Percentiles rank a stretch among this genome's conserved stretches.
Evolutionary conservation across 2,113 vertebrate species (phyloP).

Genomic region (Serinus canaria): DNA sequence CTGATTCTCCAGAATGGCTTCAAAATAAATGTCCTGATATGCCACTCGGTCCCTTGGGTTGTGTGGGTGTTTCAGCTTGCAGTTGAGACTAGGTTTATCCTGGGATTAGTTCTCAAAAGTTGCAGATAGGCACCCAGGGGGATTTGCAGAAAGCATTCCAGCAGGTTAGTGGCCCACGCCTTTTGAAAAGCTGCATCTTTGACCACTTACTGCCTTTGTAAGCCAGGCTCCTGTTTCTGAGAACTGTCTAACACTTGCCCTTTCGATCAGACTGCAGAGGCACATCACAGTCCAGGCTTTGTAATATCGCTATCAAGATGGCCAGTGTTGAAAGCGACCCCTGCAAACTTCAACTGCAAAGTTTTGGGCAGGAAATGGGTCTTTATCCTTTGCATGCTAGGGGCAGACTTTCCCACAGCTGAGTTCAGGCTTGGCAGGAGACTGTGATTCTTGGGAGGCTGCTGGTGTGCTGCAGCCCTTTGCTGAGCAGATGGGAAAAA

Average conservation of each 20-base stretch:
- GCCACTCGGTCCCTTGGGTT: not conserved
- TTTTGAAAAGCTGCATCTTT: constrained; percentile 40
- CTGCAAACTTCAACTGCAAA: not conserved
- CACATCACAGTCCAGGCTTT: not conserved
- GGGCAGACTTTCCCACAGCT: constrained; percentile 40
- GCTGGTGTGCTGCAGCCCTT: not conserved
- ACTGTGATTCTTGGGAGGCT: not conserved
- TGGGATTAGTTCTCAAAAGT: constrained; percentile 33
- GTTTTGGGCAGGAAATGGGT: constrained; percentile 28
- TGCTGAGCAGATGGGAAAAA: fast-evolving
- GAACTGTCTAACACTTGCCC: constrained; percentile 18
- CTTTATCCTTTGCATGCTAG: constrained; percentile 13
- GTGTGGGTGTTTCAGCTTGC: not conserved
- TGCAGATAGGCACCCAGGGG: not conserved
- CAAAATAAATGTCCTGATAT: not conserved
- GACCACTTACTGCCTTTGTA: constrained; percentile 29
- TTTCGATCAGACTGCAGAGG: not conserved
- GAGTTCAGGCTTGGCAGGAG: not conserved
- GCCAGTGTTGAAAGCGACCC: not conserved
- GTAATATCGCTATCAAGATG: not conserved
- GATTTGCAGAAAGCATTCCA: constrained; percentile 19
- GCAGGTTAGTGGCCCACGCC: constrained; percentile 27
- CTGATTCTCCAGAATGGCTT: not conserved
- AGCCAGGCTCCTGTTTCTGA: not conserved
- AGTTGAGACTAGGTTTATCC: not conserved